These are phyloP conservation scores for Salminus brasiliensis DNA, from an alignment of 2,113 vertebrate genomes.

Conservation along the genomic window DNA sequence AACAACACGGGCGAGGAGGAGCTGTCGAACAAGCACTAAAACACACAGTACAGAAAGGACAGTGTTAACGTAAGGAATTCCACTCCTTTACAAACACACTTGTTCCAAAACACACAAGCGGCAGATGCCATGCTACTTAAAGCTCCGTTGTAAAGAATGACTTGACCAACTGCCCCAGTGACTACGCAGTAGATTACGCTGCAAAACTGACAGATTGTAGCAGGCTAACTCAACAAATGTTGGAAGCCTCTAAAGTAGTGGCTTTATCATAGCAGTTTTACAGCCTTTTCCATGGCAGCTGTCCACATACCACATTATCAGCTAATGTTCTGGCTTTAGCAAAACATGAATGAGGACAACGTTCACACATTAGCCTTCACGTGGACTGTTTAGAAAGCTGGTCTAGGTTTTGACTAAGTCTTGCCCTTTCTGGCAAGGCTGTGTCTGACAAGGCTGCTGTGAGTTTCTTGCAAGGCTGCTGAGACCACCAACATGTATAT, in stretches of 20 bases:
- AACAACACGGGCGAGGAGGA: conserved; percentile 33
- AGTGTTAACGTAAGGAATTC: background rate
- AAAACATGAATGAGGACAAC: background rate
- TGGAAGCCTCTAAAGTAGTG: background rate
- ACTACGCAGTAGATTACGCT: background rate
- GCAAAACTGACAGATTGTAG: background rate
- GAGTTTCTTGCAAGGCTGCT: background rate
- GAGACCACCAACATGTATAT: background rate
- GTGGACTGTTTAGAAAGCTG: background rate
- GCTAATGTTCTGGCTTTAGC: background rate
- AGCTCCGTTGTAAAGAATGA: background rate
- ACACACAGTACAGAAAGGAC: conserved; percentile 20
- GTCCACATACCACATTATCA: background rate
- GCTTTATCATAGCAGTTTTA: background rate
- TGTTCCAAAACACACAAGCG: background rate
- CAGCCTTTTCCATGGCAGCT: background rate
- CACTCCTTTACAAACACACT: background rate
- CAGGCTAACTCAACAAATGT: background rate
- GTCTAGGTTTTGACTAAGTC: background rate
- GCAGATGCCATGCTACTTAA: background rate
- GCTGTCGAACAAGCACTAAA: conserved; percentile 24
- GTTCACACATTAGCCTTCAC: too few relatives aligned
- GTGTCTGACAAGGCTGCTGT: too few relatives aligned
- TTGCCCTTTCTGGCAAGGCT: background rate
- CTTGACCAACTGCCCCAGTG: background rate